Conservation (phyloP, 2,888 invertebrate species). For the Nephrotoma guestfalica region DNA sequence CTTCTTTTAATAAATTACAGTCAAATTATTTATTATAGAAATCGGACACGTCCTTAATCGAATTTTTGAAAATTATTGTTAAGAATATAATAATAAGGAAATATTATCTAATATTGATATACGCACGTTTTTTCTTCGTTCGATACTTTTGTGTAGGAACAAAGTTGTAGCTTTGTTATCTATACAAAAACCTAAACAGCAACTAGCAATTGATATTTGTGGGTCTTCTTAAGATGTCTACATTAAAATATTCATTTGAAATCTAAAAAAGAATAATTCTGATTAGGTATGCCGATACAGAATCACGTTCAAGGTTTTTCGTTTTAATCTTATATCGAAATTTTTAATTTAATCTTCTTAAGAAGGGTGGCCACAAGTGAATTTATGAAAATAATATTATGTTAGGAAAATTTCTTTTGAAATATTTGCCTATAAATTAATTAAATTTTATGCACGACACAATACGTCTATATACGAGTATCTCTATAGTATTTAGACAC, state of each 20-base stretch:
- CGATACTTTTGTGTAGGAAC: too few species aligned
- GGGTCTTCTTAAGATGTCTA: not conserved
- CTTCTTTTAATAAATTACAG: too few species aligned
- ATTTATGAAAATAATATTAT: not conserved
- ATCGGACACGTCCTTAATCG: too few species aligned
- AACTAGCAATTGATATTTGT: not conserved
- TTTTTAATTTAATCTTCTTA: not conserved
- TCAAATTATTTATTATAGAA: too few species aligned
- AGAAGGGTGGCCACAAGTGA: not conserved
- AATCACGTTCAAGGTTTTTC: not conserved
- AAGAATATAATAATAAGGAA: too few species aligned
- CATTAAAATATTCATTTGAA: not conserved
- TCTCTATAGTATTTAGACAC: not conserved
- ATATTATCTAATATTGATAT: too few species aligned
- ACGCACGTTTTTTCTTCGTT: too few species aligned
- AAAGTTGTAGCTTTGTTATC: too few species aligned
- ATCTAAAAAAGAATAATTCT: not conserved
- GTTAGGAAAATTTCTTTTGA: not conserved
- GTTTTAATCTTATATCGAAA: not conserved
- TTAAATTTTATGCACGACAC: not conserved
- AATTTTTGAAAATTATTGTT: too few species aligned
- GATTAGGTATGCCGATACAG: not conserved
- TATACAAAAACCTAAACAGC: too few species aligned
- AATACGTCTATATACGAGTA: too few species aligned
- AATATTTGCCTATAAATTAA: not conserved